Conservation (phyloP, 2,797 vertebrate species). For the Meriones psammophilus region DNA sequence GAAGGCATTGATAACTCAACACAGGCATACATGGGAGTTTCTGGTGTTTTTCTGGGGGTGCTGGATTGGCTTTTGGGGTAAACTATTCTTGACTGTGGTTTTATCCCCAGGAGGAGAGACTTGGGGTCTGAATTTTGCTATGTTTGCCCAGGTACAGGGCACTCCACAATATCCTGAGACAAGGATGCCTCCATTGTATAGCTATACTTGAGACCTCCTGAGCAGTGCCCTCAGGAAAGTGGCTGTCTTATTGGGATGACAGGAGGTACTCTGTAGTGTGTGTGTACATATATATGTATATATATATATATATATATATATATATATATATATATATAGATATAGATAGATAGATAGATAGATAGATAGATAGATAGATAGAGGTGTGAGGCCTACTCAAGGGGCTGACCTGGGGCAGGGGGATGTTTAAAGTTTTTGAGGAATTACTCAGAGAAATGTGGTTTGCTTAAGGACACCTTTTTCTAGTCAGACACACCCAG, state of each 20-base stretch:
- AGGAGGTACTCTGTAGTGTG: neutral
- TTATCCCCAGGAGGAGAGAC: neutral
- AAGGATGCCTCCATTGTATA: neutral
- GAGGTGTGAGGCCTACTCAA: neutral
- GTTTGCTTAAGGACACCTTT: neutral
- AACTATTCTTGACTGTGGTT: neutral
- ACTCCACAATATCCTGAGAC: neutral
- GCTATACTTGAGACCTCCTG: neutral
- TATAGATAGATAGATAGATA: too few species aligned
- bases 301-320: too few species aligned
- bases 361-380: too few species aligned
- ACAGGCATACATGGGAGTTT: neutral
- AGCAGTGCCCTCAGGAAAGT: neutral
- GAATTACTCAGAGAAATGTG: constrained; percentile 5
- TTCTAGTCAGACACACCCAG: neutral
- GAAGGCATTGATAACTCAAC: neutral
- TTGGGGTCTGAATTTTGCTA: neutral
- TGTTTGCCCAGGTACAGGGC: neutral
- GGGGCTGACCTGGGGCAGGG: neutral
- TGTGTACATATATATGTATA: too few species aligned
- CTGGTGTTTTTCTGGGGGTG: neutral
- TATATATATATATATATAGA: too few species aligned
- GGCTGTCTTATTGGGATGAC: neutral
- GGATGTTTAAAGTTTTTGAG: constrained; percentile 23
- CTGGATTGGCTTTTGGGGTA: neutral